These are phyloP conservation scores for Semaprochilodus insignis DNA, from an alignment of 2,797 vertebrate species.

Conservation along the genomic window DNA sequence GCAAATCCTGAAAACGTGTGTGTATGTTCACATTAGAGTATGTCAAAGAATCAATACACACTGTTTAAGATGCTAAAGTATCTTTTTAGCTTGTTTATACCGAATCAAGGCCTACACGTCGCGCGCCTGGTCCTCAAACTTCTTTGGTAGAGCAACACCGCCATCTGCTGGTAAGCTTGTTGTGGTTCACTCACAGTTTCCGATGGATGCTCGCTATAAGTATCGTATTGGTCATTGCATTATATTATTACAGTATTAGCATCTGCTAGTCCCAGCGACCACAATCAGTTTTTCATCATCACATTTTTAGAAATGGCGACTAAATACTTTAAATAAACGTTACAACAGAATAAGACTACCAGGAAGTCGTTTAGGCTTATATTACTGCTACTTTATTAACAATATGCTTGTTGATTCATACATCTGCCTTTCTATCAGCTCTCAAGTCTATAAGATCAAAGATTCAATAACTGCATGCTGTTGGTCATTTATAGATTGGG, in stretches of 20 bases:
- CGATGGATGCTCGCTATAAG: not conserved
- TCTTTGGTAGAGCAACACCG: slow-evolving; percentile 35
- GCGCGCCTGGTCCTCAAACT: not conserved
- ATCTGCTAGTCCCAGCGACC: not conserved
- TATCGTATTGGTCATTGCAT: not conserved
- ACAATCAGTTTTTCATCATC: not conserved
- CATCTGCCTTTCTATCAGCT: too few species aligned
- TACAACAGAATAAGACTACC: too few species aligned
- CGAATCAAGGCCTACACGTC: not conserved
- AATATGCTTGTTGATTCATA: too few species aligned
- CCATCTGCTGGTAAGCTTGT: slow-evolving; percentile 44
- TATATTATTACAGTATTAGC: not conserved
- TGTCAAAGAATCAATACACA: not conserved
- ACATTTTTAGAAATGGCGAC: not conserved
- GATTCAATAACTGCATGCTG: too few species aligned
- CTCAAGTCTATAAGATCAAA: too few species aligned
- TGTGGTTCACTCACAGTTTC: not conserved
- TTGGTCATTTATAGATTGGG: too few species aligned
- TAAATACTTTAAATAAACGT: too few species aligned
- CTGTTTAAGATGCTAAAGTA: not conserved
- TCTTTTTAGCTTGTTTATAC: not conserved
- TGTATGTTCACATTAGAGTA: too few species aligned
- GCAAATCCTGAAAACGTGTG: not conserved
- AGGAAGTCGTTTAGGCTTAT: too few species aligned
- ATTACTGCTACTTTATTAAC: too few species aligned